A percentile compares a stretch with the other conserved stretches of the same genome.
These are phyloP conservation scores for Pseudomyrmex sp. DNA, from an alignment of 1,140 invertebrate genomes.

Conservation along the genomic window DNA sequence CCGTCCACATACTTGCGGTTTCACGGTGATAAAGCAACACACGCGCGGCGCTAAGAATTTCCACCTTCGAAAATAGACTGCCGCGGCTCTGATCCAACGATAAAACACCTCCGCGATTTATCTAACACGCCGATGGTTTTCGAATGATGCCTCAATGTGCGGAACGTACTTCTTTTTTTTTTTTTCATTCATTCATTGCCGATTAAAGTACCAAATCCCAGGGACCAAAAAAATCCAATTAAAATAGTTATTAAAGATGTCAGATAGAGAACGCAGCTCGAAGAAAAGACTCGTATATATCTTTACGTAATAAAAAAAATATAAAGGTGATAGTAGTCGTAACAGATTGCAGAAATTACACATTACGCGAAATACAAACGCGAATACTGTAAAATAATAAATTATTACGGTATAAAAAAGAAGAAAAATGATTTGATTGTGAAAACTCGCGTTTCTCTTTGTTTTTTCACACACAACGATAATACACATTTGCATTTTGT, in stretches of 20 bases:
- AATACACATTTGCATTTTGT: too few relatives aligned
- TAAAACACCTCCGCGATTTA: constrained; percentile 49
- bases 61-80: constrained; percentile 52
- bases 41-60: constrained; percentile 53
- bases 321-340: neutral
- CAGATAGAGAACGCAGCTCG: neutral
- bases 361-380: neutral
- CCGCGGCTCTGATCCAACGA: constrained; percentile 12
- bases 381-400: constrained; percentile 2
- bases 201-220: neutral
- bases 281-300: neutral
- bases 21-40: constrained; percentile 57
- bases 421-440: too few relatives aligned
- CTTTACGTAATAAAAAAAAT: neutral
- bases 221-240: neutral
- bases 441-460: too few relatives aligned
- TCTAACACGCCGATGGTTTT: constrained; percentile 22
- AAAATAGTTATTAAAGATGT: neutral
- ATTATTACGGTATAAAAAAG: neutral
- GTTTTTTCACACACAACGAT: too few relatives aligned
- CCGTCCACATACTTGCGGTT: constrained; percentile 51
- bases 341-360: neutral
- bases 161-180: neutral
- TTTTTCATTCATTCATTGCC: too few relatives aligned
- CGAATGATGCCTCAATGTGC: constrained; percentile 11